phyloP scores from a whole-genome alignment of 2,888 invertebrate species.

The Drosophila putrida region DNA sequence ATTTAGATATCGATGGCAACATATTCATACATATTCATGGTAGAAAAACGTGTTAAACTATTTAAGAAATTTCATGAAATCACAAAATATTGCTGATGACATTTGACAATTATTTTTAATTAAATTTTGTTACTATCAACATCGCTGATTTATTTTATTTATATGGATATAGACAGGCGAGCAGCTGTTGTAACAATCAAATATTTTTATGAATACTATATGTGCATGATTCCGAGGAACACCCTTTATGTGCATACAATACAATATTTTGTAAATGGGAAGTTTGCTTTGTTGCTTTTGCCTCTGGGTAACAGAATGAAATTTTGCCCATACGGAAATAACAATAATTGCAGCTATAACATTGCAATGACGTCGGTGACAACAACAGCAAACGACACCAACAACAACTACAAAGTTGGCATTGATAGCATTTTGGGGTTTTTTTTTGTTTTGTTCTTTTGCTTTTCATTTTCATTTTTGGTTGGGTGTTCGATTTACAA shows the following conservation, averaged over 20 bases:
- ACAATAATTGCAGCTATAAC: constrained; percentile 72
- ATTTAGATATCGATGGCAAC: constrained; percentile 1
- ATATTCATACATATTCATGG: constrained; percentile 2
- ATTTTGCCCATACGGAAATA: constrained; percentile 70
- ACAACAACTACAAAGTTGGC: constrained; percentile 58
- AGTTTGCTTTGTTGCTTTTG: constrained; percentile 44
- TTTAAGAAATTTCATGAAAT: constrained; percentile 4
- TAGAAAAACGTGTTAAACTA: constrained; percentile 7
- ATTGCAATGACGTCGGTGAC: constrained; percentile 62
- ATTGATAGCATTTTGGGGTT: constrained; percentile 55
- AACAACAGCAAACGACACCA: constrained; percentile 24
- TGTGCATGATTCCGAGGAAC: constrained; percentile 8
- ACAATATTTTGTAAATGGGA: constrained; percentile 22
- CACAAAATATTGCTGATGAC: too few relatives aligned
- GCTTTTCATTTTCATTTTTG: constrained; percentile 29
- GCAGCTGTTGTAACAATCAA: constrained; percentile 42
- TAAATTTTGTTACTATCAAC: constrained; percentile 9
- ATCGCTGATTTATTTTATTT: constrained; percentile 10
- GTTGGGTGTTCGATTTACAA: constrained; percentile 66
- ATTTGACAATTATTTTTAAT: constrained; percentile 19
- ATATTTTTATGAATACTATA: constrained; percentile 21
- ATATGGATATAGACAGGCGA: neutral
- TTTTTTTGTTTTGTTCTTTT: constrained; percentile 26
- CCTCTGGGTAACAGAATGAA: constrained; percentile 55
- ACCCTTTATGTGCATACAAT: constrained; percentile 40